phyloP scores from a whole-genome alignment of 2,113 vertebrate genomes.

The Cervus canadensis region DNA sequence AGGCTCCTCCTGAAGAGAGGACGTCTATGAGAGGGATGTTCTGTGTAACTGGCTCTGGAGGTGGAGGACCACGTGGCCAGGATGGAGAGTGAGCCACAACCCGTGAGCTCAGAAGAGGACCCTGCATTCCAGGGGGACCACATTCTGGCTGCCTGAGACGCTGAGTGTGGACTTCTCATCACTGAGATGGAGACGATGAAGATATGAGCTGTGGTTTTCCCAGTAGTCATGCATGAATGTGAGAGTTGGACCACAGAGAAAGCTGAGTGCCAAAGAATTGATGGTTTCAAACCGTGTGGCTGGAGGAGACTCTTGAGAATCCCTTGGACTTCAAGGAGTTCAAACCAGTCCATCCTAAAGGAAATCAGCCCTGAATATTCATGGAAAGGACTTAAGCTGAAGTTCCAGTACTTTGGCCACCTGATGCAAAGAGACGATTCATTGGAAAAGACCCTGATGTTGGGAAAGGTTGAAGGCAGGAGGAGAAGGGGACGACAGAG shows the following conservation, averaged over 20 bases:
- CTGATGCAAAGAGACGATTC: too few relatives aligned
- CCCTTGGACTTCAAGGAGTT: too few relatives aligned
- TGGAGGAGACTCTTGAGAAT: background rate
- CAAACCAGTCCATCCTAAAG: too few relatives aligned
- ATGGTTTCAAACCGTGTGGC: background rate
- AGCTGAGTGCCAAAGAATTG: background rate
- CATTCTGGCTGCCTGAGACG: fast-evolving
- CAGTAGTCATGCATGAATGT: background rate
- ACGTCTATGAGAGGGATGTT: fast-evolving
- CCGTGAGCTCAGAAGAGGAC: background rate
- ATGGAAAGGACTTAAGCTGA: too few relatives aligned
- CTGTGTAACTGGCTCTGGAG: background rate
- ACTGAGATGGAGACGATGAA: background rate
- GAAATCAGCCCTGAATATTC: too few relatives aligned
- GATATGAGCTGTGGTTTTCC: background rate
- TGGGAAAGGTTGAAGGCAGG: too few relatives aligned
- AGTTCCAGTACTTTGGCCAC: too few relatives aligned
- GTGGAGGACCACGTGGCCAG: background rate
- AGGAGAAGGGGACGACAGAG: too few relatives aligned
- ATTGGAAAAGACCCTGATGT: too few relatives aligned
- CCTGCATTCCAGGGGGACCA: fast-evolving
- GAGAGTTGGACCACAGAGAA: background rate
- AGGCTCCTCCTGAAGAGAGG: background rate
- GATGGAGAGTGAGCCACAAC: background rate
- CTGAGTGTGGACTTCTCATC: background rate